Evolutionary conservation across 1,140 invertebrate species (phyloP), one percentile per base, ranked within the genome.

Genomic region (Micrasema longulum): DNA sequence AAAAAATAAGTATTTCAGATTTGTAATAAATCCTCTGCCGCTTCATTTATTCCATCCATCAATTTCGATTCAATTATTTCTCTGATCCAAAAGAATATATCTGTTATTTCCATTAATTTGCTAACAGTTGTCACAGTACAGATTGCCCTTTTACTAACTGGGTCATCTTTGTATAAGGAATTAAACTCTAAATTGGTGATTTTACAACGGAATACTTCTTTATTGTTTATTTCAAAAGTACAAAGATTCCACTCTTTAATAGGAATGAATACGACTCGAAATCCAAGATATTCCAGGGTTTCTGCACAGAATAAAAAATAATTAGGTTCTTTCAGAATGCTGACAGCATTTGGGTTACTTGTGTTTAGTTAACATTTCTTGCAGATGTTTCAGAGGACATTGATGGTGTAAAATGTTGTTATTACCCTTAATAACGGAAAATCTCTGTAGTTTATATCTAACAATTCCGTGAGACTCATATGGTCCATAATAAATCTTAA

Each of bases 171-270:
- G 16, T 47, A 64, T 1, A 64, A 16, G 1, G 60, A 64, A 47
- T 64, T 64, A 22, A 64, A 64, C 26, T 26, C 12, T 9, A 64
- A 26, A 47, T 64, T 64, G 26, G 9, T 14, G 9, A 64, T 64
- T 64, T 48, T 64, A 22, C 60, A 64, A 1, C 60, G 41, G 14
- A 64, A 64, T 14, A 64, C 60, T 64, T 64, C 60, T 64, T 64
- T 45, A 16, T 64, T 22, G 26, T 64, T 64, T 16, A 64, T 64
- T 26, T 64, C 16, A 10, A 64, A 26, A 47, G 47, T 31, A 16
- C 60, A 64, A 9, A 47, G 31, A 47, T 64, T 41, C 60, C 60
- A 64, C 31, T 64, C 41, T 12, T 64, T 64, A 22, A 64, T 64
- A 1, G 41, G 60, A 10, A 64, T 64, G 2, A 64, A 47, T 26